Evolutionary conservation across 2,113 vertebrate species (phyloP).

Genomic region (Malaclemys terrapin): DNA sequence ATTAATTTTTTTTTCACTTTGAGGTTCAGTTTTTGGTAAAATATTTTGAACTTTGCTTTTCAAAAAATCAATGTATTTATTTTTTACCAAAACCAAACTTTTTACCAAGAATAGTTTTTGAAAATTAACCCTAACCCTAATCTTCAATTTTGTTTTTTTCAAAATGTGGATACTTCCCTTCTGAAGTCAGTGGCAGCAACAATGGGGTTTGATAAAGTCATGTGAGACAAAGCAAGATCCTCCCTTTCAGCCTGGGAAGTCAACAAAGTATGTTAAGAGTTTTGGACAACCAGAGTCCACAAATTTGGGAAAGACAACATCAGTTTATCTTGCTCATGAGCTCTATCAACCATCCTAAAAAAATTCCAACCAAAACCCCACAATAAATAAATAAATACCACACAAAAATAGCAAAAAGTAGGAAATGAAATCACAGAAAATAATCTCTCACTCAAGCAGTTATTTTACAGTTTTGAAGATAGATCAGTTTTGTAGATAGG

Average conservation of each 20-base stretch:
- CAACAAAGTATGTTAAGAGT: neutral
- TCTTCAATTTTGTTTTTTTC: neutral
- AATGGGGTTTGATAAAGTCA: neutral
- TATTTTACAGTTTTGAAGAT: no score
- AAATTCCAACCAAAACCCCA: neutral
- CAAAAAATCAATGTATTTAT: no score
- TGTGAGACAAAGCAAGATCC: neutral
- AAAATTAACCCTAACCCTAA: neutral
- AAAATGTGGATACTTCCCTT: neutral
- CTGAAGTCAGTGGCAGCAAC: neutral
- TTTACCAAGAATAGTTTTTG: no score
- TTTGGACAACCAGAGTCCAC: neutral
- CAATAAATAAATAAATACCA: neutral
- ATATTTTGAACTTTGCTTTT: no score
- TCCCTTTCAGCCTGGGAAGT: neutral
- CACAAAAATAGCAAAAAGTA: neutral
- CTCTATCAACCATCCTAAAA: neutral
- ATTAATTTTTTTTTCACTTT: no score
- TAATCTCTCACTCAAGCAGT: no score
- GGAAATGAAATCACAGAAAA: neutral
- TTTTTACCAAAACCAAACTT: no score
- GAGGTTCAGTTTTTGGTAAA: no score
- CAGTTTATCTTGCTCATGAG: neutral
- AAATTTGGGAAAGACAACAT: neutral
- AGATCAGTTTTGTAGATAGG: no score